These are phyloP conservation scores for Macaca fascicularis DNA, from an alignment of 2,113 vertebrate genomes.

Conservation along the genomic window DNA sequence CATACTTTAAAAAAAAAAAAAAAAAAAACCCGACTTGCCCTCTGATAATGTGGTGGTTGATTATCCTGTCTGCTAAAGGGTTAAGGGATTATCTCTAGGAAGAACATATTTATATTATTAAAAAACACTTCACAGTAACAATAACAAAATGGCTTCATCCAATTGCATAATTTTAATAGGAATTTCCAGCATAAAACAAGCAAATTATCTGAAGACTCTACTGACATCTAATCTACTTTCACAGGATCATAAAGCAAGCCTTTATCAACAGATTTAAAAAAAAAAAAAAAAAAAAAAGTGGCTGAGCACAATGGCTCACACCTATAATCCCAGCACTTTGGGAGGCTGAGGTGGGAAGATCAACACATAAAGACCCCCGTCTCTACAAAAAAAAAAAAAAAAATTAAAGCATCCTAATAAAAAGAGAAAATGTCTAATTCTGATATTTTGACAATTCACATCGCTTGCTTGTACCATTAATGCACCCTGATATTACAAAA, in stretches of 20 bases:
- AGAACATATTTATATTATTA: background rate
- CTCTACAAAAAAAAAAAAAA: background rate
- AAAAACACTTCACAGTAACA: background rate
- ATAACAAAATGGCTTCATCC: background rate
- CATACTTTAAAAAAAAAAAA: conserved; percentile 1
- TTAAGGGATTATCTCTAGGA: background rate
- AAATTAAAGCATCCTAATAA: background rate
- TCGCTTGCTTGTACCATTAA: background rate
- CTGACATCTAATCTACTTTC: background rate
- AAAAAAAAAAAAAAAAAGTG: too few relatives aligned
- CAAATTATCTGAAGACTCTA: background rate
- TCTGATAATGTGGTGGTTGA: background rate
- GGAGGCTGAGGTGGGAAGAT: too few relatives aligned
- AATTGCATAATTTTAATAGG: background rate
- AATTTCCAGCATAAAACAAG: conserved; percentile 42
- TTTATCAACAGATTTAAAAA: background rate
- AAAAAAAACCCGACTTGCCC: background rate
- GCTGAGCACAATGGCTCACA: too few relatives aligned
- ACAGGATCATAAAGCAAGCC: background rate
- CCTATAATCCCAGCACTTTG: too few relatives aligned
- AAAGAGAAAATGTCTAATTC: background rate
- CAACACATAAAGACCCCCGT: too few relatives aligned
- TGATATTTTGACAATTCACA: background rate
- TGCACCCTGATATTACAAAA: background rate
- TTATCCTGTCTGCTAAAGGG: background rate